Evolutionary conservation across 2,888 invertebrate genomes (phyloP).

Genomic region (Tenthredo scrophulariae): DNA sequence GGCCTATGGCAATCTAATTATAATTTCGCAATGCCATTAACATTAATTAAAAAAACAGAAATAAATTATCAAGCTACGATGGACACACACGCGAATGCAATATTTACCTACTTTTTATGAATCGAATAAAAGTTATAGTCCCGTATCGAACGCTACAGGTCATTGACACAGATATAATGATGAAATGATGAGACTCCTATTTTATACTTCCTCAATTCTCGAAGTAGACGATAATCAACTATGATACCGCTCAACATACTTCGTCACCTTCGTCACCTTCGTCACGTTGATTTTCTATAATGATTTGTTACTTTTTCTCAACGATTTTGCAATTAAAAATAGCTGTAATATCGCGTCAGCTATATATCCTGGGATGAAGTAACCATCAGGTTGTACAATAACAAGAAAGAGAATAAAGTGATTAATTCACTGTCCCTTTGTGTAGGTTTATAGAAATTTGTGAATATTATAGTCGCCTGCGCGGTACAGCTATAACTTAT

Average conservation of each 20-base stretch:
- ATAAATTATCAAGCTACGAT: not conserved
- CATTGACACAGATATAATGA: constrained; percentile 32
- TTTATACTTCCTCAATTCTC: not conserved
- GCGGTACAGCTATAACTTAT: too few relatives aligned
- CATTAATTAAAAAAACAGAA: not conserved
- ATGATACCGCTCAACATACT: not conserved
- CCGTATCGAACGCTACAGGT: constrained; percentile 38
- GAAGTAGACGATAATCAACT: not conserved
- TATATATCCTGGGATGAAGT: not conserved
- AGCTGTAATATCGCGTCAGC: not conserved
- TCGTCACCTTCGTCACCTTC: constrained; percentile 6
- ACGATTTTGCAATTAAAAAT: not conserved
- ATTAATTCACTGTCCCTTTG: not conserved
- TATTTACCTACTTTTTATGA: constrained; percentile 38
- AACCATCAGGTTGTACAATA: not conserved
- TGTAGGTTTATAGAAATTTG: not conserved
- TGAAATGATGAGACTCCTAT: not conserved
- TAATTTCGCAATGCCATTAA: not conserved
- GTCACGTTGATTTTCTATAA: not conserved
- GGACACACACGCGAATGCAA: not conserved
- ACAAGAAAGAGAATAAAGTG: not conserved
- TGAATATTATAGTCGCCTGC: not conserved
- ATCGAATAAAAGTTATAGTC: constrained; percentile 30
- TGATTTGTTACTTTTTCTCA: not conserved
- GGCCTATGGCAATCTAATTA: not conserved